Evolutionary conservation across 2,888 invertebrate species (phyloP).

Genomic region (Pachydiplax longipennis): DNA sequence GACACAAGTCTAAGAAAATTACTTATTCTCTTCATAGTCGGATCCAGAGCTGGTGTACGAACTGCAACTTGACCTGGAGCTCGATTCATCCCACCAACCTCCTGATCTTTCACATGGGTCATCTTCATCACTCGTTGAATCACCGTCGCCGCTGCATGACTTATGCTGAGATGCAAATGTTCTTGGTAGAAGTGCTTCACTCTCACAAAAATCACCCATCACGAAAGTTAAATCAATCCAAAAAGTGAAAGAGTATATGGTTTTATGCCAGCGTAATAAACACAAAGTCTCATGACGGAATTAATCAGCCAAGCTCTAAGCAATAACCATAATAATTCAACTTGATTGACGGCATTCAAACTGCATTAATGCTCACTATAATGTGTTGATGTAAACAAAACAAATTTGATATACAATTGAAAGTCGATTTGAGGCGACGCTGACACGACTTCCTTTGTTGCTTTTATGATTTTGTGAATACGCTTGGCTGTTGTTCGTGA

Average conservation of each 20-base stretch:
- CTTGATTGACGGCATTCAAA: no score
- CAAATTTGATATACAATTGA: neutral
- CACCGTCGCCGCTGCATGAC: constrained; percentile 47
- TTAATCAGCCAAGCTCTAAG: no score
- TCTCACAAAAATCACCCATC: constrained; percentile 49
- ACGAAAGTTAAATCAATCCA: neutral
- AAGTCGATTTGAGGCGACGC: neutral
- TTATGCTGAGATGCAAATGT: constrained; percentile 47
- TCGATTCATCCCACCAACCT: constrained; percentile 51
- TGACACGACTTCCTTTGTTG: neutral
- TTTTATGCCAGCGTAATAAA: neutral
- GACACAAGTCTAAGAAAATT: neutral
- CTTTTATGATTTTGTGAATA: neutral
- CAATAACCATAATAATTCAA: no score
- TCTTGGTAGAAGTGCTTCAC: constrained; percentile 47
- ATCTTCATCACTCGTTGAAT: constrained; percentile 48
- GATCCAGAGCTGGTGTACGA: constrained; percentile 50
- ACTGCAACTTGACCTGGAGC: constrained; percentile 50
- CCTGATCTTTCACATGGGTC: constrained; percentile 48
- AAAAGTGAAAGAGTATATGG: neutral
- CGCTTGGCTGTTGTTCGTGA: neutral
- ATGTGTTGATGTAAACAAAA: neutral
- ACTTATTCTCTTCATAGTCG: constrained; percentile 49
- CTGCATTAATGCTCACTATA: no score
- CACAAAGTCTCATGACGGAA: no score